These are phyloP conservation scores for Hiodon tergisus DNA, from an alignment of 2,113 vertebrate genomes.

Conservation along the genomic window DNA sequence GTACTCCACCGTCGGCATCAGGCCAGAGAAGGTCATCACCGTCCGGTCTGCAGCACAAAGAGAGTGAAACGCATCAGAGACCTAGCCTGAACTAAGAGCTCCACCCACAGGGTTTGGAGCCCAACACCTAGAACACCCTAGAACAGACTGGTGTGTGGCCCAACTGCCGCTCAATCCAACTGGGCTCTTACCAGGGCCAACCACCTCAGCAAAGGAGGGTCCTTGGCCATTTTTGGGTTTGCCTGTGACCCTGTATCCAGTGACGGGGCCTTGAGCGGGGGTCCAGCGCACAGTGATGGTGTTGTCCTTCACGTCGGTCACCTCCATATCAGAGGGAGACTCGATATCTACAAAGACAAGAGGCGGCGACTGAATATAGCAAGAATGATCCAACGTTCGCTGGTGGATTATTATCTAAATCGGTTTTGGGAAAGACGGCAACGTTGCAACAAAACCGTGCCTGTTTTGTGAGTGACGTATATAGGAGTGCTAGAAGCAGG, in stretches of 20 bases:
- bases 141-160: too few species aligned
- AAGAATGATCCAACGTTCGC: not conserved
- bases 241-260: constrained; percentile 84
- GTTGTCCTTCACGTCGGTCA: constrained; percentile 79
- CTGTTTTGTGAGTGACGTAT: constrained; percentile 80
- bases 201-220: constrained; percentile 67
- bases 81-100: not conserved
- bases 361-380: not conserved
- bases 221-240: constrained; percentile 77
- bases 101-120: not conserved
- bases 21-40: constrained; percentile 83
- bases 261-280: constrained; percentile 79
- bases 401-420: not conserved
- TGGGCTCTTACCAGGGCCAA: constrained; percentile 74
- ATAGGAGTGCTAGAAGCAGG: constrained; percentile 91
- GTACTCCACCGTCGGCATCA: constrained; percentile 87
- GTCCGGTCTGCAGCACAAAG: constrained; percentile 74
- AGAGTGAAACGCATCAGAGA: not conserved
- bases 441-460: constrained; percentile 44
- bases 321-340: constrained; percentile 83
- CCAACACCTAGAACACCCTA: not conserved
- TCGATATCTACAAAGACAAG: constrained; percentile 68
- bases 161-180: not conserved
- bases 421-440: not conserved
- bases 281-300: constrained; percentile 87